Evolutionary conservation across 2,888 invertebrate species (phyloP).

Genomic region (Pollenia griseotomentosa): DNA sequence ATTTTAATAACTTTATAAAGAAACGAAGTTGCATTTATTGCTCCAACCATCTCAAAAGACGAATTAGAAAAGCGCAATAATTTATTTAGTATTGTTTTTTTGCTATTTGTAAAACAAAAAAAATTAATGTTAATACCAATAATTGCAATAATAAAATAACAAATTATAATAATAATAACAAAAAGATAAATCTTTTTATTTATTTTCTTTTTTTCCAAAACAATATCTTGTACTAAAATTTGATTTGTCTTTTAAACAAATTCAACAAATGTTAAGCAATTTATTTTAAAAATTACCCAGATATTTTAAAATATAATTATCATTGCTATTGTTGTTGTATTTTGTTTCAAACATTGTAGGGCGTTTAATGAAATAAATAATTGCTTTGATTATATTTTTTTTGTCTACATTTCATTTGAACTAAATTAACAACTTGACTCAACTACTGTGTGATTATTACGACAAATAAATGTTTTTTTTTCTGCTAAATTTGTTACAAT

Average conservation of each 20-base stretch:
- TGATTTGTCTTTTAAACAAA: constrained; percentile 34
- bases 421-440: constrained; percentile 37
- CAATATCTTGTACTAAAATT: background rate
- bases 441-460: constrained; percentile 57
- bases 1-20: constrained; percentile 56
- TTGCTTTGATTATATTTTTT: background rate
- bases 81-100: constrained; percentile 8
- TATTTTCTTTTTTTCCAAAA: background rate
- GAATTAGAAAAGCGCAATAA: background rate
- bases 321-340: background rate
- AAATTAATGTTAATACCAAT: constrained; percentile 14
- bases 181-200: background rate
- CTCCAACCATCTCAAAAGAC: background rate
- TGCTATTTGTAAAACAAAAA: background rate
- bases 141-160: constrained; percentile 33
- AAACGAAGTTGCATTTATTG: background rate
- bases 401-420: constrained; percentile 23
- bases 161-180: constrained; percentile 29
- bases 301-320: constrained; percentile 44
- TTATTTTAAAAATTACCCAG: constrained; percentile 28
- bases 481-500: constrained; percentile 33
- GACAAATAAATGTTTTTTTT: constrained; percentile 55
- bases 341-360: constrained; percentile 33
- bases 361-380: constrained; percentile 31
- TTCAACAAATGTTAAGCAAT: constrained; percentile 39